These are phyloP conservation scores for Panulirus ornatus DNA, from an alignment of 1,140 invertebrate species.

Conservation along the genomic window DNA sequence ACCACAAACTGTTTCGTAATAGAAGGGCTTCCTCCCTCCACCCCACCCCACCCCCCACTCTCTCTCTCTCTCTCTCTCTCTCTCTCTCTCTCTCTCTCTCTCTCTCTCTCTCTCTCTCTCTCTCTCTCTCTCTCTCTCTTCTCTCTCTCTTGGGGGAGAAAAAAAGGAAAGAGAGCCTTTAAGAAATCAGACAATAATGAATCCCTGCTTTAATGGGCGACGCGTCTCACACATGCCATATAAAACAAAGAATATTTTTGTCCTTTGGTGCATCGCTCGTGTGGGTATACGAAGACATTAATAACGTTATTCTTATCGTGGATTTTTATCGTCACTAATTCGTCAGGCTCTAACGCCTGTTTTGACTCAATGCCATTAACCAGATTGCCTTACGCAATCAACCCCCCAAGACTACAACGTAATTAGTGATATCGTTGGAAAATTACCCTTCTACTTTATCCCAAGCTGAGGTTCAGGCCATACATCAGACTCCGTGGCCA, in stretches of 20 bases:
- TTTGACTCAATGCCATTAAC: no score
- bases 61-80: conserved; percentile 36
- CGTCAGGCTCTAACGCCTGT: no score
- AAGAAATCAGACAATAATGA: no score
- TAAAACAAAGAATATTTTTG: neutral
- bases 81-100: conserved; percentile 36
- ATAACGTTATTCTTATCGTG: neutral
- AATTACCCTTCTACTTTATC: neutral
- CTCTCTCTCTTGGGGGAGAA: no score
- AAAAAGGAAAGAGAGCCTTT: no score
- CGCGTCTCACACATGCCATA: neutral
- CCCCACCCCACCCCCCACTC: no score
- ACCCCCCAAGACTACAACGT: neutral
- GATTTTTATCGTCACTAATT: neutral
- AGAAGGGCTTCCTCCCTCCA: no score
- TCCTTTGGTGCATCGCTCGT: neutral
- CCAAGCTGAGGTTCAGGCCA: neutral
- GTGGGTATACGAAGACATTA: neutral
- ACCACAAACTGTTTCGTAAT: no score
- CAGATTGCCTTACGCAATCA: neutral
- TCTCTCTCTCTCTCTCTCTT: conserved; percentile 33
- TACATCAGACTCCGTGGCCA: neutral
- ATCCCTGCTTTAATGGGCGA: neutral
- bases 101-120: conserved; percentile 36
- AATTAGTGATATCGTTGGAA: neutral